Base-by-base conservation (phyloP, 2,113 vertebrate genomes). In the Lanius collurio region DNA sequence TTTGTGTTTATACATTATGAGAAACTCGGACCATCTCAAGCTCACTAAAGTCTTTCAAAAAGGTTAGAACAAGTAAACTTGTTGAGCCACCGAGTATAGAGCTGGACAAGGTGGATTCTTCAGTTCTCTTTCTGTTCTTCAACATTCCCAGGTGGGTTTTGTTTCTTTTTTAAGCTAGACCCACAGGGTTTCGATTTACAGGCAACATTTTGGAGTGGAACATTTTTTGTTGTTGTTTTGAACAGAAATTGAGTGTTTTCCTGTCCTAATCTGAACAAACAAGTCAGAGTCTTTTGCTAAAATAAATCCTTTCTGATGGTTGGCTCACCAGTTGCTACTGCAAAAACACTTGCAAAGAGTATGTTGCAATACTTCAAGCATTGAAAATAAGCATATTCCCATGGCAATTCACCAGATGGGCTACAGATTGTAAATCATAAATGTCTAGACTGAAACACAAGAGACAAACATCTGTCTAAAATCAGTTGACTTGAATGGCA, bases 401-500 rank as follows among this genome's bases (percentile, higher is more conserved):
- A 95, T 87, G 86, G 90, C 81, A 92, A 90, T 97, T 93, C 95
- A 96, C 81, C 97, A 97, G 95, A 95, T 97, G 95, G 94, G 91
- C 89, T 95, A 81, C 94, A 95, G 93, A 94, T 76, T 90, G 81
- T 96, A 97, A 97, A 97, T 96, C 96, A 95, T 56, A 91, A 88
- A 93, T 90, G 96, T 97, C 96, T 97, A 96, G 97, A 97, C 96
- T 87, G 83, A 89, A 96, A 89, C 92, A 92, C 88, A 93, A 94
- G 96, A 95, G 95, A 95, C 95, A 97, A 97, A 97, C 94, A 97
- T 97, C 95, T 96, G 97, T 83, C 96, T 96, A 95, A 96, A 96
- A 97, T 94, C 96, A 97, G 96, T 95, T 88, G 90, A 96, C 71
- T 95, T 93, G 94, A 95, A 96, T 90, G 87, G 93, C 87, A 90